Conservation (phyloP, 2,113 vertebrate species). For the Cnemophilus loriae region DNA sequence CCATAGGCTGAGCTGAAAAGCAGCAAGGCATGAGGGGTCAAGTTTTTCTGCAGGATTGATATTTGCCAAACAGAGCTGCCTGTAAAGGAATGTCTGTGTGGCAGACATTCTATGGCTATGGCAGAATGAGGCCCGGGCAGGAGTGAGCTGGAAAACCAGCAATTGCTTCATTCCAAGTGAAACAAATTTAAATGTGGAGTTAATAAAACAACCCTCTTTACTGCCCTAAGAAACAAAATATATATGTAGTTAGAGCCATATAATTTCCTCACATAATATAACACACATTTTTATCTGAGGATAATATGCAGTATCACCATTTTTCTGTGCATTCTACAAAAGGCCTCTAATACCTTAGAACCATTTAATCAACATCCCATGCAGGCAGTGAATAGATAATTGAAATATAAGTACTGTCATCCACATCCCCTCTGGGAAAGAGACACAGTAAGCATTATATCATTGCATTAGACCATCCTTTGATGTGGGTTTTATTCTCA, state of each 20-base stretch:
- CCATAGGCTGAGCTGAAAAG: slow-evolving; percentile 30
- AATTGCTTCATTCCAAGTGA: not conserved
- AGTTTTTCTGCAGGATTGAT: slow-evolving; percentile 52
- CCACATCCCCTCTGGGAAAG: slow-evolving; percentile 53
- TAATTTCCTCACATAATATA: slow-evolving; percentile 36
- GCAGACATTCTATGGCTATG: too few species aligned
- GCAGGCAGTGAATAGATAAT: slow-evolving; percentile 20
- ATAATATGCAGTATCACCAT: slow-evolving; percentile 23
- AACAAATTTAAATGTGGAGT: not conserved
- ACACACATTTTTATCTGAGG: slow-evolving; percentile 16
- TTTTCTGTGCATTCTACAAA: slow-evolving; percentile 10
- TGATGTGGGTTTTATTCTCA: slow-evolving; percentile 57
- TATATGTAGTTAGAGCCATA: not conserved
- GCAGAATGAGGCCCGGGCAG: not conserved
- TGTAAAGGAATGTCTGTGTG: slow-evolving; percentile 33
- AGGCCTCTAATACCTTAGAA: not conserved
- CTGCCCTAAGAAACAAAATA: slow-evolving; percentile 18
- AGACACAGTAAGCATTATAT: slow-evolving; percentile 50
- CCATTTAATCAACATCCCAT: slow-evolving; percentile 31
- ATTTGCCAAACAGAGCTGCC: slow-evolving; percentile 36
- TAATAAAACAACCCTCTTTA: not conserved
- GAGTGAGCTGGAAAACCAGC: not conserved
- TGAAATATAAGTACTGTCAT: slow-evolving; percentile 43
- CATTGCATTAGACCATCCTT: slow-evolving; percentile 49
- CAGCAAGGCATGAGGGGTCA: slow-evolving; percentile 55